These are phyloP conservation scores for Halocaridina rubra DNA, from an alignment of 2,888 invertebrate genomes.

Conservation along the genomic window DNA sequence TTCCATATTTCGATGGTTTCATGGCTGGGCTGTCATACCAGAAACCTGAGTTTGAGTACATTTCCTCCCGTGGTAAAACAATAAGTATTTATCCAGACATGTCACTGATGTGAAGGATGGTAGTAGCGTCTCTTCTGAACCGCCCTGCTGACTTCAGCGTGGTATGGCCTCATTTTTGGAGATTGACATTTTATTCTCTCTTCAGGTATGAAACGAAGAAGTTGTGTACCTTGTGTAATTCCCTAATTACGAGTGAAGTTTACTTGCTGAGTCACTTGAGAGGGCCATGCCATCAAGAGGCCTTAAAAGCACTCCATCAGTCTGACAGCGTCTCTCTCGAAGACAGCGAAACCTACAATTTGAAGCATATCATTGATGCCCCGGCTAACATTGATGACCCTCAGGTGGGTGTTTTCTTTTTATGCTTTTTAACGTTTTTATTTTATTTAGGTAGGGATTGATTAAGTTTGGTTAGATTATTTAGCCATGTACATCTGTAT, in stretches of 20 bases:
- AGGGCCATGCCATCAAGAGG: constrained; percentile 77
- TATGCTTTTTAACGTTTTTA: background rate
- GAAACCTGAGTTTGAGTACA: too few species aligned
- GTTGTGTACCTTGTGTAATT: constrained; percentile 77
- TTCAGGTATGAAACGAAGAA: constrained; percentile 75
- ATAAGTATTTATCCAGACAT: too few species aligned
- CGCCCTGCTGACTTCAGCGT: too few species aligned
- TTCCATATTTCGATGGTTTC: too few species aligned
- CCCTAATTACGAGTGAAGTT: constrained; percentile 78
- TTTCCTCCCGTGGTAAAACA: too few species aligned
- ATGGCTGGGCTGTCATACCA: too few species aligned
- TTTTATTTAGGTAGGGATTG: too few species aligned
- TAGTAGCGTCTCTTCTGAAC: too few species aligned
- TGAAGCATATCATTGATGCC: constrained; percentile 78
- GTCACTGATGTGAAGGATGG: too few species aligned
- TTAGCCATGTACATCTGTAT: too few species aligned
- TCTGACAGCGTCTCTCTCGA: constrained; percentile 73
- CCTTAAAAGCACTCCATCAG: constrained; percentile 73
- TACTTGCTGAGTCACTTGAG: constrained; percentile 78
- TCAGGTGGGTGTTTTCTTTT: constrained; percentile 39
- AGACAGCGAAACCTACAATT: constrained; percentile 74
- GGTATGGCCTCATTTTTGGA: too few species aligned
- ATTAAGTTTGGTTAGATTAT: too few species aligned
- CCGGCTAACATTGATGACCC: constrained; percentile 70
- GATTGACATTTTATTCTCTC: background rate